Evolutionary conservation across 1,140 invertebrate genomes (phyloP), one percentile per base, ranked within the genome.

Genomic region (Probaryconus sp.): DNA sequence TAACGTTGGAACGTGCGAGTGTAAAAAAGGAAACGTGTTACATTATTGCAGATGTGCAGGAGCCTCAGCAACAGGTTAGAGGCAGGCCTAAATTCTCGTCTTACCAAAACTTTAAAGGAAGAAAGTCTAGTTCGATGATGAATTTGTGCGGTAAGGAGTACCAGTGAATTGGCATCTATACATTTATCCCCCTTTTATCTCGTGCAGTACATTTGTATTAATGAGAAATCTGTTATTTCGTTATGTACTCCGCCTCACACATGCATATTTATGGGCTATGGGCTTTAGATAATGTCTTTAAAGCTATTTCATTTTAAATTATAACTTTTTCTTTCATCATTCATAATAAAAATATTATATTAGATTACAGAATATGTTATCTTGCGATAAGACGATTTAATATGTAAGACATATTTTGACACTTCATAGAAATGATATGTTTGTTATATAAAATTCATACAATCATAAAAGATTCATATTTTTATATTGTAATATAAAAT

Each of bases 101-200:
- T 91, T 93, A 92, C 91, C 92, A 93, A 92, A 93, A 92, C 91
- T 92, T 93, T 93, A 93, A 92, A 91, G 90, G 93, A 86, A 92
- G 94, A 92, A 96, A 96, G 90, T 95, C 94, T 89, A 95, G 93
- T 92, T 96, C 94, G 87, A 91, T 96, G 90, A 95, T 95, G 94
- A 95, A 96, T 92, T 91, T 96, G 91, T 94, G 93, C 90, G 94
- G 94, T 96, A 95, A 96, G 93, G 91, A 88, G 83, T 79, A 82
- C 82, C 78, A 83, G 81, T 84, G 83, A 86, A 79, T 83, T 84
- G 79, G 79, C 83, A 83, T 80, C 51, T 64, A 80, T 74, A 77
- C 82, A 65, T 82, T 85, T 82, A 83, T 77, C 78, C 79, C 78
- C 61, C 56, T 68, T 77, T 68, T 81, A 73, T 81, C 50, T 79